Base-by-base conservation (phyloP, 2,113 vertebrate genomes). In the Colistium nudipinnis region DNA sequence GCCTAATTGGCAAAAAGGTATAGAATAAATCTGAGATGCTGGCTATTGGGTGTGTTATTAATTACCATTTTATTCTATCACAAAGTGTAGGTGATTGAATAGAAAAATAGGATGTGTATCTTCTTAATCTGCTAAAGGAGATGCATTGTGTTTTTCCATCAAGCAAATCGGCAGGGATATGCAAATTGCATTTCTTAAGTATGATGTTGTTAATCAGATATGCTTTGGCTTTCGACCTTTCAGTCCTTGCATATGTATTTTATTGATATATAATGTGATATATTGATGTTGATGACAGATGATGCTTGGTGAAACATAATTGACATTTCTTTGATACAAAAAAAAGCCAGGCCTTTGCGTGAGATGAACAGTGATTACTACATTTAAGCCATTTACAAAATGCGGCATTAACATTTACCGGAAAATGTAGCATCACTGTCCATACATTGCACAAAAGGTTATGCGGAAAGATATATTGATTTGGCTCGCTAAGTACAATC, bases 1-100 rank as follows among this genome's bases (percentile, higher is more conserved):
- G 86, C 94, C 94, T 98, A 97, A 98, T 97, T 98, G 96, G 94
- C 65, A 88, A 92, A 93, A 90, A 92, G 90, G 83, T 88, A 89
- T 91, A 89, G 86, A 92, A 93, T 91, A 89, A 91, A 91, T 95
- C 91, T 94, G 90, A 94, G 78, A 86, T 90, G 89, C 67, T 88
- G 84, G 72, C 83, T 80, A 54, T 81, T 80, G 84, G 90, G 81
- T 81, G 76, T 84, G 84, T 84, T 81, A 88, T 89, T 86, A 86
- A 88, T 87, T 74, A 76, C 78, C 76, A 62, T 87, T 76, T 78
- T 76, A 90, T 88, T 87, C 70, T 83, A 74, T 80, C 86, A 78
- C 83, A 59, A 83, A 84, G 78, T 74, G 49, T 63, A 57, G 85
- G 84, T 76, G 78, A 84, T 64, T 65, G 89, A 80, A n/a, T n/a